These are phyloP conservation scores for Struthidea cinerea DNA, from an alignment of 2,113 vertebrate species.

Conservation along the genomic window DNA sequence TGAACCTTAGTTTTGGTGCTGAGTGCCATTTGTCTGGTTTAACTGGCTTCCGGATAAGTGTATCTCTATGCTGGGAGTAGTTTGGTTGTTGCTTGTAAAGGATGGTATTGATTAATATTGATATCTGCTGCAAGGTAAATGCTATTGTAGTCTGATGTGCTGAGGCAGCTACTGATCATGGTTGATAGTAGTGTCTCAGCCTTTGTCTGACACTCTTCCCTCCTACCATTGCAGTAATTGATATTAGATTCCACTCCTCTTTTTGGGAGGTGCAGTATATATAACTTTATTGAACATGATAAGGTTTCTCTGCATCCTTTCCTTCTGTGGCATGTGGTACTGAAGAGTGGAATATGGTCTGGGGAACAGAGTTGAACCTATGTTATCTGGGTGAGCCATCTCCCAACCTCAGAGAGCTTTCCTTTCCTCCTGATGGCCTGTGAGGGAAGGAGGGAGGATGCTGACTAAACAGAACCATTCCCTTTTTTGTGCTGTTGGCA, in stretches of 20 bases:
- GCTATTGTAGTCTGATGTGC: neutral
- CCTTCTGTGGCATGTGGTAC: neutral
- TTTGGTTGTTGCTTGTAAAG: neutral
- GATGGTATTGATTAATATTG: neutral
- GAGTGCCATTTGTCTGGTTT: neutral
- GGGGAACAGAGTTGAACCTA: neutral
- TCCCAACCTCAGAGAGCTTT: neutral
- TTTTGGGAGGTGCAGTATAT: neutral
- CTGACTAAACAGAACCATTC: neutral
- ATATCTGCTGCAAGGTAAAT: neutral
- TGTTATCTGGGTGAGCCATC: neutral
- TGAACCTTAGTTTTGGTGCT: neutral
- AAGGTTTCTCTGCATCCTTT: neutral
- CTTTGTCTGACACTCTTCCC: neutral
- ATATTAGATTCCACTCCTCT: neutral
- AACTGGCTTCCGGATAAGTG: neutral
- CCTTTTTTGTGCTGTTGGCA: neutral
- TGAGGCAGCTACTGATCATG: neutral
- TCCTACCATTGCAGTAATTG: neutral
- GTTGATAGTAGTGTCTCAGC: neutral
- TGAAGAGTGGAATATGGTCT: neutral
- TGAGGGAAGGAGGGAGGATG: neutral
- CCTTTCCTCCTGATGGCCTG: neutral
- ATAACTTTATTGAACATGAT: neutral
- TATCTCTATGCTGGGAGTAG: neutral